phyloP scores from a whole-genome alignment of 2,797 vertebrate species.

The Pangasius macronema region DNA sequence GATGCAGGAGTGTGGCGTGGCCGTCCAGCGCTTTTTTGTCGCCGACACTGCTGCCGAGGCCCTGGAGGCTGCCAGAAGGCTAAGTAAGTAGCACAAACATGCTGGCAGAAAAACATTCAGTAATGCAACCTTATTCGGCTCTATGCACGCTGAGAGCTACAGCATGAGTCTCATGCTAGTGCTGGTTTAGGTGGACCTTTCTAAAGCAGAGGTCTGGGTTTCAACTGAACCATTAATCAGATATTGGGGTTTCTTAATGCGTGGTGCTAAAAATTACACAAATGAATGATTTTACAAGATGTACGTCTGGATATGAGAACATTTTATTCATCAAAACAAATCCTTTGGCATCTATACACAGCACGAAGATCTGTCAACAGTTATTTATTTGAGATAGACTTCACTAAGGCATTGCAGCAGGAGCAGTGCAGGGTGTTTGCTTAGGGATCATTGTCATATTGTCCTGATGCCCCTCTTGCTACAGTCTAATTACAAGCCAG shows the following conservation, averaged over 20 bases:
- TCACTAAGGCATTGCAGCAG: background rate
- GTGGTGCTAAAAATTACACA: background rate
- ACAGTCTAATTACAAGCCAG: background rate
- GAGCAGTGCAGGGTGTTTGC: background rate
- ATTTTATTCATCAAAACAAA: background rate
- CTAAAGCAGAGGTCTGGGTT: background rate
- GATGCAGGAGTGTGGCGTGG: slow-evolving; percentile 94
- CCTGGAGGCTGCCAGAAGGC: slow-evolving; percentile 89
- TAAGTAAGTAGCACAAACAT: slow-evolving; percentile 80
- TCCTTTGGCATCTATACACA: no score
- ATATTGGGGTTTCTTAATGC: background rate
- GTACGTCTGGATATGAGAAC: background rate
- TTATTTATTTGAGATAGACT: background rate
- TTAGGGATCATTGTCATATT: background rate
- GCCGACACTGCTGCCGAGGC: slow-evolving; percentile 87
- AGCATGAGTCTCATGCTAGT: background rate
- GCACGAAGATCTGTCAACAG: no score
- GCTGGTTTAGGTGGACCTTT: background rate
- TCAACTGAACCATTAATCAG: background rate
- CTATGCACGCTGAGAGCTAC: background rate
- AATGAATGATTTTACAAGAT: background rate
- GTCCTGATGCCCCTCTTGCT: background rate
- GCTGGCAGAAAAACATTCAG: background rate
- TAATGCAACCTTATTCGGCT: no score
- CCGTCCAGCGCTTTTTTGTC: slow-evolving; percentile 95